Evolutionary conservation across 2,113 vertebrate species (phyloP).

Genomic region (Odocoileus hemionus): DNA sequence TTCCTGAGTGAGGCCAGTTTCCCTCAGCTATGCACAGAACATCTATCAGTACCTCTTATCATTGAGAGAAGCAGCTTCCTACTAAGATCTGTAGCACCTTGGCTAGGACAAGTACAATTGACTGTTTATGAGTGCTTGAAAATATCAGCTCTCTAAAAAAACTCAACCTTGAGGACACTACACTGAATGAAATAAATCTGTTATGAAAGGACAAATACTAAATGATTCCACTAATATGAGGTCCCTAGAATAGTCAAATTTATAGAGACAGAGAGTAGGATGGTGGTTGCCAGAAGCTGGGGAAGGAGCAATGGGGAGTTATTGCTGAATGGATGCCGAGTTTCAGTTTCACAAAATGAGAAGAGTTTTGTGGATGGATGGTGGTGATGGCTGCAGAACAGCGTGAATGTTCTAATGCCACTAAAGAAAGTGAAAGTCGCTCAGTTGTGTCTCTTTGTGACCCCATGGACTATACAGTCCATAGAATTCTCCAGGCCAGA

Average conservation of each 20-base stretch:
- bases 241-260: neutral
- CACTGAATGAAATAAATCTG: neutral
- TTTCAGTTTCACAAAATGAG: neutral
- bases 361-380: neutral
- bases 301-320: too few relatives aligned
- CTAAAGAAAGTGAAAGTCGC: neutral
- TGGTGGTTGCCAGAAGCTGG: neutral
- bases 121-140: neutral
- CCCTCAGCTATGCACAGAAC: neutral
- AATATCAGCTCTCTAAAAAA: neutral
- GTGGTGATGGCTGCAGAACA: neutral
- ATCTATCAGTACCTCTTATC: neutral
- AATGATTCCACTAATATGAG: neutral
- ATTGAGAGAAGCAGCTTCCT: neutral
- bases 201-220: neutral
- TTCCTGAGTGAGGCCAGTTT: neutral
- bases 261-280: neutral
- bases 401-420: neutral
- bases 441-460: neutral
- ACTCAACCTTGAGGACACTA: neutral
- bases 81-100: neutral
- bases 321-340: neutral
- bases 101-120: neutral
- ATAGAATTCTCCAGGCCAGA: neutral
- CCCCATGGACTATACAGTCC: neutral